Percentiles rank a stretch among this genome's conserved stretches.
phyloP scores from a whole-genome alignment of 1,140 invertebrate genomes.

The Sycobia sp. region DNA sequence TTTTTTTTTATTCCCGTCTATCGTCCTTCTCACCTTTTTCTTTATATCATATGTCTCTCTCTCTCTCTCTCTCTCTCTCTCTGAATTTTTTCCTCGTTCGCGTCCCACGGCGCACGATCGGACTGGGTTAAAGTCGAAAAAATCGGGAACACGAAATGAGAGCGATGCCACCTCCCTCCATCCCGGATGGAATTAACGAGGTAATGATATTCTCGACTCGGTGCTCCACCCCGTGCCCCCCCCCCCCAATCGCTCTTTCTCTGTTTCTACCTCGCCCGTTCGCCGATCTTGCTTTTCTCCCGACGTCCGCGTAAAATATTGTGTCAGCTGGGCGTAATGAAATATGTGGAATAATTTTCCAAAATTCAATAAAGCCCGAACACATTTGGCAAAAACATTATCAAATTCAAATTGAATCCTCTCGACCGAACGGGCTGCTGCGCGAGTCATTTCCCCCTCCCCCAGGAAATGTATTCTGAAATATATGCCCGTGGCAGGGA shows the following conservation, averaged over 20 bases:
- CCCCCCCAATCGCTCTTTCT: no score
- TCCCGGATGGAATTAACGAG: no score
- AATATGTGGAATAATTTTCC: constrained; percentile 20
- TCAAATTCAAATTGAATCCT: constrained; percentile 20
- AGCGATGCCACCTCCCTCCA: no score
- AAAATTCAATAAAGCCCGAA: constrained; percentile 22
- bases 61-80: no score
- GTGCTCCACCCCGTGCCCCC: no score
- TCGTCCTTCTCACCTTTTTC: not conserved
- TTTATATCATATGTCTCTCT: no score
- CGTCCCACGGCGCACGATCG: no score
- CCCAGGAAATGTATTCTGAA: no score
- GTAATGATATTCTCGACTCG: constrained; percentile 23
- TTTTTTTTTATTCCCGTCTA: constrained; percentile 5
- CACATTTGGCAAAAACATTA: constrained; percentile 18
- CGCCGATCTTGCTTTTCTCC: not conserved
- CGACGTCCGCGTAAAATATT: constrained; percentile 21
- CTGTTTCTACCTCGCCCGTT: not conserved
- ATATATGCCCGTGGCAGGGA: no score
- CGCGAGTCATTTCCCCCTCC: not conserved
- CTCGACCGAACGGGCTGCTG: not conserved
- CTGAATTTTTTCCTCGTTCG: no score
- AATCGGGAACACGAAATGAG: no score
- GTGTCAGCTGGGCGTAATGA: constrained; percentile 6
- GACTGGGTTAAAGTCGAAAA: no score